Base-by-base conservation (phyloP, 2,797 vertebrate genomes). In the Bucorvus abyssinicus region DNA sequence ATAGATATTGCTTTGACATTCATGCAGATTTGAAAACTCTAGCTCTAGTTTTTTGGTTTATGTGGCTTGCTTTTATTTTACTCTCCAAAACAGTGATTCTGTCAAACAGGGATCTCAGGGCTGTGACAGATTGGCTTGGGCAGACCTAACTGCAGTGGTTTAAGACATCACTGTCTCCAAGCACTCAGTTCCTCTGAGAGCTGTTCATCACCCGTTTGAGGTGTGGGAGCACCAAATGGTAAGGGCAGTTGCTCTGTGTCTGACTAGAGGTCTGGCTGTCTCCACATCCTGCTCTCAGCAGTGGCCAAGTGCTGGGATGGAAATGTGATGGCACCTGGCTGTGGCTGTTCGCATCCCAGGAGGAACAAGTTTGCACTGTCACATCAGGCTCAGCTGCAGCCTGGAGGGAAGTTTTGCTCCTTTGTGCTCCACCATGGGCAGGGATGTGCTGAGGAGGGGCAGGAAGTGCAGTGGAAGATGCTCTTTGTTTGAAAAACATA, bases 51-150 rank as follows among this genome's bases (percentile, higher is more conserved):
- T 60, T 59, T 80, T 92, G 56, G 19, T 74, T 96, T 94, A n/a
- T 29, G 67, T 90, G 77, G 27, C 36, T 94, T 84, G 60, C 84
- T 96, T 95, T 22, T 44, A 59, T 94, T 95, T 94, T 90, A 78
- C 47, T 91, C 67, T 89, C 73, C 73, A 68, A 68, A 90, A 47
- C 7, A 87, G 70, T 2, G 10, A 34, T 7, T 69, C 49, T 89
- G 52, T 75, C 68, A 44, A 92, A 92, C 29, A 78, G 47, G 64
- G 80, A 95, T 63, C 34, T 87, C 71, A 59, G 47, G 87, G 65
- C 34, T 4, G 0, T 77, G 70, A 27, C 2, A 6, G 24, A 7
- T 85, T 50, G 50, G 19, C 29, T 73, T 32, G 50, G 50, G 18
- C 63, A 69, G 55, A 27, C 7, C 17, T 65, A 50, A 49, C 69